A percentile compares a stretch with the other conserved stretches of the same genome.
phyloP scores from a whole-genome alignment of 2,113 vertebrate species.

The Callipepla squamata region DNA sequence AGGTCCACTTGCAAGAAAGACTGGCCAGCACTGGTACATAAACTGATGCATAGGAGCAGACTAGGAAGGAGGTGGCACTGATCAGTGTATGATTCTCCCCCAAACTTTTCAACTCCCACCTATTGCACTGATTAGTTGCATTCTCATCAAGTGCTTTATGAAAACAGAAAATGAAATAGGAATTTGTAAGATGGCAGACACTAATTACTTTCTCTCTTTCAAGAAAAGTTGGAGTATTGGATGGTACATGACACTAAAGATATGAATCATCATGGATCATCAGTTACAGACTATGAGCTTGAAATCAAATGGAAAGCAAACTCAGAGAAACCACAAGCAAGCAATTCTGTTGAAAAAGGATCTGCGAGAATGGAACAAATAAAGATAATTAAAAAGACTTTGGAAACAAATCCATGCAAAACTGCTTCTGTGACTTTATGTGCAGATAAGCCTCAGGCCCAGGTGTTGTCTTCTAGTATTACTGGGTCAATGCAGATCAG shows the following conservation, averaged over 20 bases:
- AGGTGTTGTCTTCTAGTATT: not conserved
- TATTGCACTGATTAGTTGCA: not conserved
- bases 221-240: not conserved
- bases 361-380: not conserved
- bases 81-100: not conserved
- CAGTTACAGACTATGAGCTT: not conserved
- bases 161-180: not conserved
- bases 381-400: not conserved
- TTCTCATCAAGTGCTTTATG: not conserved
- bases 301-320: slow-evolving; percentile 8
- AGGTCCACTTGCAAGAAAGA: not conserved
- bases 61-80: not conserved
- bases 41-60: not conserved
- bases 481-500: not conserved
- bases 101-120: not conserved
- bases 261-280: not conserved
- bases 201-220: not conserved
- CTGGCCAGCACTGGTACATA: not conserved
- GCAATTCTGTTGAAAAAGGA: not conserved
- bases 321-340: not conserved
- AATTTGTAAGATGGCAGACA: not conserved
- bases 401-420: not conserved
- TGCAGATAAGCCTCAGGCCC: not conserved
- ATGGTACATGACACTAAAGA: not conserved
- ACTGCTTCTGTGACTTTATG: not conserved